Evolutionary conservation across 2,888 invertebrate genomes (phyloP), one percentile per base, ranked within the genome.

Genomic region (Chironomus riparius): DNA sequence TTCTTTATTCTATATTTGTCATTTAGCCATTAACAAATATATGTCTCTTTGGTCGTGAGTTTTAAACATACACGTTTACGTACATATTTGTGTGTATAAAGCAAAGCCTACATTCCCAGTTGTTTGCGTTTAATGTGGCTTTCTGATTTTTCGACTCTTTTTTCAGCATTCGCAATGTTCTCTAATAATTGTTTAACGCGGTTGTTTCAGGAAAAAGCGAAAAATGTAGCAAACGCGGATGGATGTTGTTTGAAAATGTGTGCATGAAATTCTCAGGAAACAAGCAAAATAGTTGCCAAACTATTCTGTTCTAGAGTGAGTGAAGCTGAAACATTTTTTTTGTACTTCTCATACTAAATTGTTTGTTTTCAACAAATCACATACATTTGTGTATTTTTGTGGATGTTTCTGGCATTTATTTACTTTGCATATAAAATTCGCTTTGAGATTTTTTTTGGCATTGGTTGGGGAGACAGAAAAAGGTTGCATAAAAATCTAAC

Each of bases 131-230:
- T 50, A 62, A 38, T 62, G 72, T 50, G 72, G 72, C 62, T 72
- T 68, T 72, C 61, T 72, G 72, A 72, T 72, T 72, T 72, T 72
- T 72, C 62, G 72, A 72, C 72, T 65, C 65, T 24, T 22, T n/a
- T 18, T 15, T 56, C 56, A 56, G 5, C 56, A 18, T 56, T 15
- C 18, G 56, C 15, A 56, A 18, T 56, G 56, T 72, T n/a, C 15
- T 56, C 72, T 71, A 71, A 71, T 71, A 71, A 71, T 71, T 71
- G 71, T 56, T 71, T 71, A 71, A 72, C 72, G 72, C 61, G 72
- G 61, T 61, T n/a, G n/a, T 15, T 72, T 56, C 38, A 10, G 24
- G 7, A 38, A 5, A 28, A 28, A 28, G n/a, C 50, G 2, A 50
- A 56, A 56, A 13, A 10, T 56, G 1, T 56, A 4, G 56, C 18